Evolutionary conservation across 2,888 invertebrate species (phyloP).

Genomic region (Neuroscelio doddi): DNA sequence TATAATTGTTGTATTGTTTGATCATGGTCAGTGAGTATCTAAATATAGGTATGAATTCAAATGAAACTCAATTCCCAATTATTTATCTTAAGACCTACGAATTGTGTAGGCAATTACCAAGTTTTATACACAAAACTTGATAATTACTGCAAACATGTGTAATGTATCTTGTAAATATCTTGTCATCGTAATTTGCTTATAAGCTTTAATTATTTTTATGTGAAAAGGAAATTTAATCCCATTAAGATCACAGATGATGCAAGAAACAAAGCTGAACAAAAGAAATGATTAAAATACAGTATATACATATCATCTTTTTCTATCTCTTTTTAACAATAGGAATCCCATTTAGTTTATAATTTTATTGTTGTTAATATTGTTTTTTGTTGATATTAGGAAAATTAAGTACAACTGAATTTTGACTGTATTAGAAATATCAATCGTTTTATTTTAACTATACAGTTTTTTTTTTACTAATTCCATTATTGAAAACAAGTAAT

Average conservation of each 20-base stretch:
- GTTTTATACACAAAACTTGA: conserved; percentile 63
- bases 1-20: conserved; percentile 30
- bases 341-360: no score
- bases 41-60: conserved; percentile 30
- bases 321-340: conserved; percentile 34
- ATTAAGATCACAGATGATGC: conserved; percentile 54
- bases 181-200: conserved; percentile 61
- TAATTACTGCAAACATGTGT: conserved; percentile 59
- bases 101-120: conserved; percentile 40
- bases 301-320: conserved; percentile 55
- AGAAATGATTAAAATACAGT: conserved; percentile 61
- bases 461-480: not conserved
- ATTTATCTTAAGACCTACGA: conserved; percentile 33
- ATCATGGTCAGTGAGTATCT: conserved; percentile 27
- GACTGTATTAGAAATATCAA: no score
- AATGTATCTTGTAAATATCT: conserved; percentile 69
- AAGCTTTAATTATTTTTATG: conserved; percentile 64
- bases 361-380: no score
- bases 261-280: conserved; percentile 51
- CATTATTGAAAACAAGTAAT: conserved; percentile 24
- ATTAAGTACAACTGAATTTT: no score
- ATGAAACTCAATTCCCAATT: conserved; percentile 24
- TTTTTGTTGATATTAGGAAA: no score
- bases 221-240: conserved; percentile 56
- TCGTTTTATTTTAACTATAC: no score